A percentile compares a stretch with the other conserved stretches of the same genome.
Evolutionary conservation across 2,113 vertebrate species (phyloP).

Genomic region (Anarrhichthys ocellatus): DNA sequence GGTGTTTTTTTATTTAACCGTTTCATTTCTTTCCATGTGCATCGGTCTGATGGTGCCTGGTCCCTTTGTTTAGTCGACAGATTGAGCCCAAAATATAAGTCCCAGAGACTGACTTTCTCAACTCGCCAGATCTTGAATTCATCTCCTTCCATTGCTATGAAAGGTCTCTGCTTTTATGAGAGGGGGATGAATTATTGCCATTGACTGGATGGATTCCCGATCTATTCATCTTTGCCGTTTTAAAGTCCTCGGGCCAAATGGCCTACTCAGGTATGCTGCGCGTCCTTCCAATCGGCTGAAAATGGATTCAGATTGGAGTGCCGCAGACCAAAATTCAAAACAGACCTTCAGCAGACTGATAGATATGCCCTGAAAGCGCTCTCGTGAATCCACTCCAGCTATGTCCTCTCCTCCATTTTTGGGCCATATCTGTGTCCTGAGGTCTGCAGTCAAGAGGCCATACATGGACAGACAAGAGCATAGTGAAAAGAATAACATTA

Average conservation of each 20-base stretch:
- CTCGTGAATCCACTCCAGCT: conserved; percentile 66
- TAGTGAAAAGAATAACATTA: conserved; percentile 62
- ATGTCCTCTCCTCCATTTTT: conserved; percentile 62
- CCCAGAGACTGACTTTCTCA: background rate
- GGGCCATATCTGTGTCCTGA: conserved; percentile 55
- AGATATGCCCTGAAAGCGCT: conserved; percentile 56
- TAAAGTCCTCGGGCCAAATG: conserved; percentile 4
- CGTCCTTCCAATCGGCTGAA: conserved; percentile 57
- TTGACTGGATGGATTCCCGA: conserved; percentile 22
- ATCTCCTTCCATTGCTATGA: background rate
- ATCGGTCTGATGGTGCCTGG: too few species aligned
- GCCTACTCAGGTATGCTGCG: conserved; percentile 38
- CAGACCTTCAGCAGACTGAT: conserved; percentile 66
- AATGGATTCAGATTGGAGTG: conserved; percentile 28
- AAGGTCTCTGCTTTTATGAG: conserved; percentile 29
- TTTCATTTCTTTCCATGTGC: background rate
- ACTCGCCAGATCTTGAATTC: background rate
- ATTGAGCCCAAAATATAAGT: background rate
- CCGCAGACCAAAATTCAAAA: conserved; percentile 61
- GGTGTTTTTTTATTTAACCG: background rate
- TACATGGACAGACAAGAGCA: conserved; percentile 66
- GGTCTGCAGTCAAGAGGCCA: conserved; percentile 65
- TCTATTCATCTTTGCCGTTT: conserved; percentile 21
- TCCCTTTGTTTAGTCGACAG: background rate
- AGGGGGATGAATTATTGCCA: background rate